Base-by-base conservation (phyloP, 2,797 vertebrate genomes). In the Myotis myotis region DNA sequence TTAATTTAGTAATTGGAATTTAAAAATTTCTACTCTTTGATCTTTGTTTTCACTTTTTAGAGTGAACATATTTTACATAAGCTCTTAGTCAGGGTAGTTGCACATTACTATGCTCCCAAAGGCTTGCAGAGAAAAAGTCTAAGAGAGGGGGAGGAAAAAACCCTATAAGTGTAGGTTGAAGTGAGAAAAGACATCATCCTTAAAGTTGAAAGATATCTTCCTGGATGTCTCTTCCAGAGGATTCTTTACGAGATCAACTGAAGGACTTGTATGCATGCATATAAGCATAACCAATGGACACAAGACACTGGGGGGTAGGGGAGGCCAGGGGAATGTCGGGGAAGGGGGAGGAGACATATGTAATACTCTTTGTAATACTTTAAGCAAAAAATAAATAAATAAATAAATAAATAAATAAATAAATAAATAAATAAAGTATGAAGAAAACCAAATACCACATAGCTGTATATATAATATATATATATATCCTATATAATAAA, bases 11-110 rank as follows among this genome's bases (percentile, higher is more conserved):
- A 60, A 70, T 17, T 41, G n/a, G 6, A 2, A 38, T 44, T 79
- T 71, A 30, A 3, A 23, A 60, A 68, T 75, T 86, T 49, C 66
- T n/a, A 25, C 25, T 8, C 66, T 89, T 71, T 28, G 22, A 38
- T 38, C 38, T 97, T 87, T 92, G 72, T 66, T 87, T 93, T 78
- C 66, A n/a, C 47, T 64, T 76, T 80, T 88, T 79, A 60, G 57
- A 94, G 85, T 88, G 89, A 92, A 78, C 6, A 22, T 9, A 74
- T 55, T 87, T 84, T 81, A 51, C 47, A 33, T 71, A 85, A 79
- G 8, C 15, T 86, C n/a, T 88, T 62, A 36, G 13, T 64, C 38
- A 49, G 49, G 9, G 28, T 36, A 47, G 17, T 78, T 86, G 44
- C 17, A 60, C 2, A n/a, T 62, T 62, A 68, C 85, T 68, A 84